Evolutionary conservation across 2,797 vertebrate species (phyloP), one percentile per base, ranked within the genome.

Genomic region (Myotis myotis): DNA sequence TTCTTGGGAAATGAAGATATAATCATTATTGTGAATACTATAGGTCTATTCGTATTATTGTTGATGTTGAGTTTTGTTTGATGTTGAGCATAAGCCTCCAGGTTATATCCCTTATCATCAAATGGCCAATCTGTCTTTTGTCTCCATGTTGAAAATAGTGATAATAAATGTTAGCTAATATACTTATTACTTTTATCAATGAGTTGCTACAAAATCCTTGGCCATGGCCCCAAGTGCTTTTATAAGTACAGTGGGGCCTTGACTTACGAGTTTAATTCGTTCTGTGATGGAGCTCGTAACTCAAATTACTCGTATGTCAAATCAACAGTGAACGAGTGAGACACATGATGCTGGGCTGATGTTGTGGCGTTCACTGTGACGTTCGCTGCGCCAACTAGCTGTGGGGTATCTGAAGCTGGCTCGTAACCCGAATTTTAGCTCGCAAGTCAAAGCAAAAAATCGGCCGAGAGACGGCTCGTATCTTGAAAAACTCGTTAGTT

Each of bases 141-240:
- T 83, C n/a, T 83, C 13, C 0, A 3, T 47, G 12, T 89, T 76
- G 51, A 91, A 95, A 95, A 82, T 83, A 79, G 22, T 30, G 38
- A 41, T 70, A 83, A 81, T 53, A 91, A 76, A n/a, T 47, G 10
- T 70, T 85, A 93, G n/a, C 19, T 71, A 76, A 49, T 66, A 16
- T 71, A 80, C 66, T 91, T 17, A 55, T 76, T 38, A 55, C 60
- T 36, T 62, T 75, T 83, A 36, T 80, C 62, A 89, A 60, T 53
- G 60, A 62, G 17, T 82, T 95, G 36, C 86, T 93, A 70, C 6
- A 72, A 89, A 72, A 44, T 80, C 16, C 25, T 93, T 87, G n/a
- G 7, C 6, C 8, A 68, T 30, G 55, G 8, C 19, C 36, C 36
- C 9, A 64, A 10, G 12, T 92, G 44, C 19, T 86, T 87, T 89